These are phyloP conservation scores for Nesoenas mayeri DNA, from an alignment of 2,113 vertebrate species.

Conservation along the genomic window DNA sequence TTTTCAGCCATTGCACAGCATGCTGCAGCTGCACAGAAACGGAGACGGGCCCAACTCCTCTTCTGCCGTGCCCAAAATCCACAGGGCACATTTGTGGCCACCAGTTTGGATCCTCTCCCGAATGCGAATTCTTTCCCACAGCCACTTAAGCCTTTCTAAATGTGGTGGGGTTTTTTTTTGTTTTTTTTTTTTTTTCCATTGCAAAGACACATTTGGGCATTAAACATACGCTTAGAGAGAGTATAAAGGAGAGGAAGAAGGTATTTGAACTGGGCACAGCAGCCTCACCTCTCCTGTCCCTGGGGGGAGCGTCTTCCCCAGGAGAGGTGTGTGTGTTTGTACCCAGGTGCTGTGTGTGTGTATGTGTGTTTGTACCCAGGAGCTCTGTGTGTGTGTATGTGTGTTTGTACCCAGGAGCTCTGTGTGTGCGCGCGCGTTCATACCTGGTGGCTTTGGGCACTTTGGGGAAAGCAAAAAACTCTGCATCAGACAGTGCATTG, in stretches of 20 bases:
- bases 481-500: background rate
- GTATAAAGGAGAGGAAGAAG: background rate
- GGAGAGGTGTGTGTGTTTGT: background rate
- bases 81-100: constrained; percentile 36
- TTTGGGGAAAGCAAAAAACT: background rate
- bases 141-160: background rate
- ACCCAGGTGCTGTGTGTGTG: too few species aligned
- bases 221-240: background rate
- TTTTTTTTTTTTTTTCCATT: background rate
- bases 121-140: constrained; percentile 31
- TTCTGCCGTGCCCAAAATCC: constrained; percentile 49
- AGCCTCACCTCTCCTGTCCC: background rate
- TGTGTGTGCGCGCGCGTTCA: too few species aligned
- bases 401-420: too few species aligned
- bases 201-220: background rate
- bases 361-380: too few species aligned
- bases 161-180: background rate
- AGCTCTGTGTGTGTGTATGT: background rate
- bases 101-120: constrained; percentile 37
- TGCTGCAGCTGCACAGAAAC: constrained; percentile 16
- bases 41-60: background rate
- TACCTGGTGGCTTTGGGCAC: too few species aligned
- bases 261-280: background rate
- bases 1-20: constrained; percentile 11
- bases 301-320: background rate